phyloP scores from a whole-genome alignment of 92 coral and sea anemone species.

The Palythoa heliodiscus region DNA sequence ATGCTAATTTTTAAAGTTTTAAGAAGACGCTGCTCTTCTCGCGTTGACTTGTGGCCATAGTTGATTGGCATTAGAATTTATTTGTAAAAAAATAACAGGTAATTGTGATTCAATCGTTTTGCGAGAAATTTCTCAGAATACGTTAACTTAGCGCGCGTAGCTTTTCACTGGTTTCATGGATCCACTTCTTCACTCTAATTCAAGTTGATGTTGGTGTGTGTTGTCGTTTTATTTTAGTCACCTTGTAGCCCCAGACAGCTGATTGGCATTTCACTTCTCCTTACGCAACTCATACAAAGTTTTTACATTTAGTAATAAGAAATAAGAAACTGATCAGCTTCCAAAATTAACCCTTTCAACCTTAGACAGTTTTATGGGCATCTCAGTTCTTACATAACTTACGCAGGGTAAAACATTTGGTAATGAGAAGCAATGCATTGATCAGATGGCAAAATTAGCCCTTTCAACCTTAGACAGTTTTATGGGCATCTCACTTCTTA shows the following conservation, averaged over 20 bases:
- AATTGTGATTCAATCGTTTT: neutral
- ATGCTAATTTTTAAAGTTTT: neutral
- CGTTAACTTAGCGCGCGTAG: neutral
- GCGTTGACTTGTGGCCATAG: neutral
- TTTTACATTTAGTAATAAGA: too few relatives aligned
- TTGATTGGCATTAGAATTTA: neutral
- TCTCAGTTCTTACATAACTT: too few relatives aligned
- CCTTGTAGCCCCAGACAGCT: neutral
- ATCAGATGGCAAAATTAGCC: too few relatives aligned
- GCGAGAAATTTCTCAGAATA: neutral
- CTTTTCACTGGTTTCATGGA: neutral
- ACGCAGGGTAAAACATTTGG: too few relatives aligned
- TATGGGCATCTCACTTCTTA: too few relatives aligned
- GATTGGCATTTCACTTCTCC: neutral
- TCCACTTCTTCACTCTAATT: neutral
- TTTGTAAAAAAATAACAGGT: neutral
- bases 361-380: too few relatives aligned
- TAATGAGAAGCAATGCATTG: too few relatives aligned
- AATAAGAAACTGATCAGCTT: too few relatives aligned
- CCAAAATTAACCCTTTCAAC: too few relatives aligned
- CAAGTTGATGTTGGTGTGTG: neutral
- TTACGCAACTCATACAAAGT: too few relatives aligned
- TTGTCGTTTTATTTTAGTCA: neutral
- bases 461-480: too few relatives aligned
- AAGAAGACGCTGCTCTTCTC: neutral